A percentile compares a stretch with the other conserved stretches of the same genome.
Evolutionary conservation across 2,113 vertebrate genomes (phyloP).

Genomic region (Alaudala cheleensis): DNA sequence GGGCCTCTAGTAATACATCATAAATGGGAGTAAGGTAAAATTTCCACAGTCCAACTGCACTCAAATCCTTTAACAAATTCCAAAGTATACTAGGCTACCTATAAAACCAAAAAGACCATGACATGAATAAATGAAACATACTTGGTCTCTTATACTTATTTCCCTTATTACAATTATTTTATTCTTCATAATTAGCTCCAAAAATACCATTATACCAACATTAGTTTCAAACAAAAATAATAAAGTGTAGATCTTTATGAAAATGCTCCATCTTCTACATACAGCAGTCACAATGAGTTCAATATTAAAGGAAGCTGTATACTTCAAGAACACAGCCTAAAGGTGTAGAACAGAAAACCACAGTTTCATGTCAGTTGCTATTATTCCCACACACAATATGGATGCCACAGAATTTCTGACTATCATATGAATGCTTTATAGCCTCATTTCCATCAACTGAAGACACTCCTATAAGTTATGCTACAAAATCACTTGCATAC

Average conservation of each 20-base stretch:
- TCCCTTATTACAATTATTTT: not conserved
- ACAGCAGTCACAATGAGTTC: not conserved
- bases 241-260: not conserved
- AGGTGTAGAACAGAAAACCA: not conserved
- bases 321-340: not conserved
- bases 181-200: not conserved
- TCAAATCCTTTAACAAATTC: not conserved
- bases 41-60: not conserved
- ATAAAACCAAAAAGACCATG: not conserved
- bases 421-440: not conserved
- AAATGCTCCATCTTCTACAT: not conserved
- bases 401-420: not conserved
- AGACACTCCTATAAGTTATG: not conserved
- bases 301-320: not conserved
- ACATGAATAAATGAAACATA: not conserved
- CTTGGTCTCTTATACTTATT: not conserved
- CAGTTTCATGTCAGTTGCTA: not conserved
- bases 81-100: not conserved
- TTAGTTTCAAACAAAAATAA: not conserved
- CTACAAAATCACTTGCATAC: not conserved
- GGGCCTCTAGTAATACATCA: not conserved
- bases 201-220: not conserved
- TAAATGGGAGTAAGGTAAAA: not conserved
- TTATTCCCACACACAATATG: not conserved
- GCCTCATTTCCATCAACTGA: not conserved